Conservation (phyloP, 2,113 vertebrate genomes). For the Pterophyllum scalare region DNA sequence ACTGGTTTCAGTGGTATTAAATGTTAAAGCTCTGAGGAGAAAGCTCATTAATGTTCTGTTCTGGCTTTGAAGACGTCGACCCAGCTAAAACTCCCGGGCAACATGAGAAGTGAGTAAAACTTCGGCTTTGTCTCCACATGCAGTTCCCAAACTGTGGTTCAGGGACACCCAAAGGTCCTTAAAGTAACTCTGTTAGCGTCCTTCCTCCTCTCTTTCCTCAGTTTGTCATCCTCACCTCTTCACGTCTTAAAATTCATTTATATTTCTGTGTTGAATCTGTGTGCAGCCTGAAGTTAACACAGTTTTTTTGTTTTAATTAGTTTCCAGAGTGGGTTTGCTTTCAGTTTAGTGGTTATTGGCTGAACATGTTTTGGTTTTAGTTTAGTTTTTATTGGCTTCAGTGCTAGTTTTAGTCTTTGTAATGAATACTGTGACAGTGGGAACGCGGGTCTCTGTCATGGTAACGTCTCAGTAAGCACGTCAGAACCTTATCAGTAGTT, state of each 20-base stretch:
- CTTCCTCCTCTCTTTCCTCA: too few species aligned
- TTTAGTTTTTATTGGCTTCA: too few species aligned
- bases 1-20: background rate
- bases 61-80: slow-evolving; percentile 54
- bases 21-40: background rate
- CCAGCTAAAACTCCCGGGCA: slow-evolving; percentile 28
- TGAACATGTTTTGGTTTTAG: too few species aligned
- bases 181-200: background rate
- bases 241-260: background rate
- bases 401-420: too few species aligned
- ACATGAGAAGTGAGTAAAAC: slow-evolving; percentile 60
- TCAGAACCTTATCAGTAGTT: too few species aligned
- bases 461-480: too few species aligned
- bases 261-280: background rate
- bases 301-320: too few species aligned
- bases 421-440: too few species aligned
- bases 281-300: too few species aligned
- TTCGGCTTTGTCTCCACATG: background rate
- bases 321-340: too few species aligned
- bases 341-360: background rate
- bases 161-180: background rate
- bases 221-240: too few species aligned
- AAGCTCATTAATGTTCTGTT: slow-evolving; percentile 4
- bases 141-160: slow-evolving; percentile 31
- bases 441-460: too few species aligned